Evolutionary conservation across 2,113 vertebrate species (phyloP), one percentile per base, ranked within the genome.

Genomic region (Poicephalus gulielmi): DNA sequence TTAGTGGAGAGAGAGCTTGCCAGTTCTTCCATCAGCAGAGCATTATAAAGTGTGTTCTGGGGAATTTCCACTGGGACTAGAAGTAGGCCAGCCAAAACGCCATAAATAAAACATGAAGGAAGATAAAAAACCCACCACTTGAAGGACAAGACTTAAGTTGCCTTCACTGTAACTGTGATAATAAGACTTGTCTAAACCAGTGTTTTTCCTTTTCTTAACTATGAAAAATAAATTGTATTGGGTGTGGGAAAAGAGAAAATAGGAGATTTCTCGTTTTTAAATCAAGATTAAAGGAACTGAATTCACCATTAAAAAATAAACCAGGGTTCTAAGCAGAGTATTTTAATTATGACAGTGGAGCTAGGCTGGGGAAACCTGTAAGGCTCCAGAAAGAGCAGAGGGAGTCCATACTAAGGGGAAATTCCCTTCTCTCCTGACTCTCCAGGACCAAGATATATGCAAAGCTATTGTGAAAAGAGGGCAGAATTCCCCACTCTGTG

Each of bases 31-130:
- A 91, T 86, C 86, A 92, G 85, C 69, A 75, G 31, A 76, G 82
- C 35, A 2, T 87, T 90, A 70, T 19, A 75, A 81, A 83, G 64
- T 3, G 6, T 66, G 19, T 90, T 88, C 90, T 92, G 64, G 57
- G 91, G 76, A 87, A 92, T 86, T 81, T 96, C 78, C 92, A 96
- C 37, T 6, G 31, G 85, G 52, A 88, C 17, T 41, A 90, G 89
- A 97, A 96, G 70, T 86, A 95, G 83, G 88, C 75, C 94, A 95
- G 84, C 68, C 83, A 89, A 96, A 93, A 66, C 3, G 13, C 37
- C n/a, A 28, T 93, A 81, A 94, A 91, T 90, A 93, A 94, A 90
- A 93, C 57, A 94, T n/a, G 23, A 95, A 68, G 68, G n/a, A 93
- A 91, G 47, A 95, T 74, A 95, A 92, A 78, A 96, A 50, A 31